Percentiles rank a stretch among this genome's conserved stretches.
These are phyloP conservation scores for Heliconius eleuchia DNA, from an alignment of 1,140 invertebrate species.

Conservation along the genomic window DNA sequence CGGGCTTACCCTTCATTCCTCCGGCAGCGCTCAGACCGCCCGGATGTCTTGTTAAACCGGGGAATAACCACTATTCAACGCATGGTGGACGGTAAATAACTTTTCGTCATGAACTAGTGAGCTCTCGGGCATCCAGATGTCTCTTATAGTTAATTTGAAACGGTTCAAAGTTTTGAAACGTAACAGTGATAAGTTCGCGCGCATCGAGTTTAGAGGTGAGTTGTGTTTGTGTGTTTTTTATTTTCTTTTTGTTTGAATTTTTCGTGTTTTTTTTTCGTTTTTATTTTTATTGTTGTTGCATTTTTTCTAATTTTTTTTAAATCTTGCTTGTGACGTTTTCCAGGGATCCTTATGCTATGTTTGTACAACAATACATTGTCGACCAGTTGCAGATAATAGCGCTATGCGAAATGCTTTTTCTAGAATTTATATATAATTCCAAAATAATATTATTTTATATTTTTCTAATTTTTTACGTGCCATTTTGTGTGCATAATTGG, in stretches of 20 bases:
- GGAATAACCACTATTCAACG: not conserved
- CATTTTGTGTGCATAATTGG: not conserved
- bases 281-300: not conserved
- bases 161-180: conserved; percentile 84
- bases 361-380: not conserved
- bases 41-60: not conserved
- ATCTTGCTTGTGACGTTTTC: not conserved
- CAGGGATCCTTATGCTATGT: not conserved
- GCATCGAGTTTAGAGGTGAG: conserved; percentile 86
- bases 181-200: conserved; percentile 84
- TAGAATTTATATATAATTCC: not conserved
- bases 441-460: not conserved
- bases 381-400: not conserved
- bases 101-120: not conserved
- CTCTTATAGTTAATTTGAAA: conserved; percentile 83
- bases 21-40: conserved; percentile 6
- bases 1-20: conserved; percentile 11
- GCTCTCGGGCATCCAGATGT: conserved; percentile 73
- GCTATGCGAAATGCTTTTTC: not conserved
- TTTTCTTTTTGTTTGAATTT: not conserved
- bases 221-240: conserved; percentile 14
- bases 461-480: not conserved
- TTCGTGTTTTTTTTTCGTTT: not conserved
- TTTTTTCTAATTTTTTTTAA: not conserved
- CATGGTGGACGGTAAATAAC: not conserved